Percentiles rank a stretch among this genome's conserved stretches.
phyloP scores from a whole-genome alignment of 2,113 vertebrate genomes.

The Eubucco bourcierii region DNA sequence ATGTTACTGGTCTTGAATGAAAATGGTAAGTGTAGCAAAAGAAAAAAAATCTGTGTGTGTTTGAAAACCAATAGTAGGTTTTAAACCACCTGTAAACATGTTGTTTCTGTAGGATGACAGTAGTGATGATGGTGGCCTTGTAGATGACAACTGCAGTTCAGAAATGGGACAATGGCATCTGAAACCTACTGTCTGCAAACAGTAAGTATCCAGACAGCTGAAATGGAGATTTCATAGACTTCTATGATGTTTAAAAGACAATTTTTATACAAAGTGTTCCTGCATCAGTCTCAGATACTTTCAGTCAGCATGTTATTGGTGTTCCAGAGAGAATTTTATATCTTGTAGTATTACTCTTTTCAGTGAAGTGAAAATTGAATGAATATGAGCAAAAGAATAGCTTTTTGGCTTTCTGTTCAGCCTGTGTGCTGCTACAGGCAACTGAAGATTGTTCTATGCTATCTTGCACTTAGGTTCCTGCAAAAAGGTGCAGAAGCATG shows the following conservation, averaged over 20 bases:
- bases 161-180: slow-evolving; percentile 82
- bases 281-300: neutral
- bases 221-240: neutral
- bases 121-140: slow-evolving; percentile 89
- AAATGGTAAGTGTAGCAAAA: neutral
- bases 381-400: neutral
- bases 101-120: slow-evolving; percentile 86
- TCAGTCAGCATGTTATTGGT: neutral
- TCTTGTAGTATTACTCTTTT: neutral
- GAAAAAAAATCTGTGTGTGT: neutral
- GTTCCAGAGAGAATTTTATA: neutral
- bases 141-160: slow-evolving; percentile 81
- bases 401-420: neutral
- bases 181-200: slow-evolving; percentile 86
- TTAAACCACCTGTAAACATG: neutral
- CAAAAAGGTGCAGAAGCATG: neutral
- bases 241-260: neutral
- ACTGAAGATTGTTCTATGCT: neutral
- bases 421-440: neutral
- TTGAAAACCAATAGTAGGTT: neutral
- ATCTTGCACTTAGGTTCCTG: neutral
- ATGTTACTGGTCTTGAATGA: neutral
- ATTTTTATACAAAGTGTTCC: neutral
- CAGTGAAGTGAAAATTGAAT: neutral
- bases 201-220: slow-evolving; percentile 80